Conservation (phyloP, 2,113 vertebrate genomes). For the Aptenodytes forsteri region DNA sequence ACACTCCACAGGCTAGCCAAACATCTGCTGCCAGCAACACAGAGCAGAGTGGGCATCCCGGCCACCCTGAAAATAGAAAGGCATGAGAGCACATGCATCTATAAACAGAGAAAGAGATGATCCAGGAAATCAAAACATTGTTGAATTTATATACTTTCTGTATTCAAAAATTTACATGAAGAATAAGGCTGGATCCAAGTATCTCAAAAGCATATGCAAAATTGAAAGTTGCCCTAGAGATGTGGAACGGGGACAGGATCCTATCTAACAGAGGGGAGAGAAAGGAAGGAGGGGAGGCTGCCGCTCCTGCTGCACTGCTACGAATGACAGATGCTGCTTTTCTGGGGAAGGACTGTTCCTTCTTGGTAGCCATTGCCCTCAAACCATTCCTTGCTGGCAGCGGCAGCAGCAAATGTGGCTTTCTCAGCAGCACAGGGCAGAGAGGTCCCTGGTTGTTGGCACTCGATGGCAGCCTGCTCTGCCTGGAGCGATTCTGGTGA, state of each 20-base stretch:
- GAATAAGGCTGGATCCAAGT: neutral
- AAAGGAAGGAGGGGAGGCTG: neutral
- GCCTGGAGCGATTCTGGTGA: neutral
- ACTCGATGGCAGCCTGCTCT: neutral
- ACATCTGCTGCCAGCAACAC: neutral
- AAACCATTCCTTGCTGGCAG: neutral
- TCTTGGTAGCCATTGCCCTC: neutral
- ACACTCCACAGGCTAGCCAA: neutral
- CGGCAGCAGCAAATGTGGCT: accelerated
- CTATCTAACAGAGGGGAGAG: neutral
- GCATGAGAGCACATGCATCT: neutral
- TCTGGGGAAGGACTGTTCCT: neutral
- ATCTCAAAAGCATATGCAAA: neutral
- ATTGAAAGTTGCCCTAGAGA: neutral
- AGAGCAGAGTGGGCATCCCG: neutral
- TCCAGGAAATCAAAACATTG: neutral
- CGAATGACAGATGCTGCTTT: accelerated
- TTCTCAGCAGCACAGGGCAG: neutral
- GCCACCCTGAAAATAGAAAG: neutral
- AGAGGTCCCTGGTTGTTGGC: accelerated
- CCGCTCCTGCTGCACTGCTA: neutral
- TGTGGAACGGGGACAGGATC: accelerated
- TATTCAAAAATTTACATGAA: neutral
- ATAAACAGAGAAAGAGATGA: neutral
- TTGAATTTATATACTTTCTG: accelerated